phyloP scores from a whole-genome alignment of 2,113 vertebrate genomes.

The Prionailurus bengalensis region DNA sequence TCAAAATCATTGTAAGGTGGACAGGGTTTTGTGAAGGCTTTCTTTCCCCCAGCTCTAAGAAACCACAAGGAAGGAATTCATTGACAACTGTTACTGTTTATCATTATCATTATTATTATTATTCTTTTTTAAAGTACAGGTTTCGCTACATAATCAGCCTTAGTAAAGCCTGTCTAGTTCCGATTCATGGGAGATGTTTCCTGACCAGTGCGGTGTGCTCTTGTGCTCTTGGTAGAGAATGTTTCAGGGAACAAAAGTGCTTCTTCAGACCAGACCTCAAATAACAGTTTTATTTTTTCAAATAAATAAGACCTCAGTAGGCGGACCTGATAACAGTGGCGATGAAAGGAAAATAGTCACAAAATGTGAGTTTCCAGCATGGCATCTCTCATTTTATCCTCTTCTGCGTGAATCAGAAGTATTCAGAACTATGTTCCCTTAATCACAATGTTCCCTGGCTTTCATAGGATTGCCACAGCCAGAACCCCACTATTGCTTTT shows the following conservation, averaged over 20 bases:
- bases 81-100: conserved; percentile 88
- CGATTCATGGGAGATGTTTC: conserved; percentile 86
- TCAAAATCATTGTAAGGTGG: conserved; percentile 92
- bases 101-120: conserved; percentile 28
- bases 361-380: conserved; percentile 37
- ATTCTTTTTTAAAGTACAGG: conserved; percentile 77
- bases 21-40: conserved; percentile 88
- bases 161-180: conserved; percentile 86
- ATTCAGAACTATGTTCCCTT: conserved; percentile 36
- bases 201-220: conserved; percentile 75
- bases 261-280: conserved; percentile 70
- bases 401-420: conserved; percentile 42
- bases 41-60: conserved; percentile 87
- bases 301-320: conserved; percentile 31
- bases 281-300: conserved; percentile 9
- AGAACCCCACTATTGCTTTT: conserved; percentile 63
- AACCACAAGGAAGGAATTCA: conserved; percentile 90
- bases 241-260: conserved; percentile 50
- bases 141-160: conserved; percentile 88
- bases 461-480: conserved; percentile 48
- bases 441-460: conserved; percentile 50
- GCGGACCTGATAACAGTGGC: background rate
- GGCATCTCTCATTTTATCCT: conserved; percentile 42
- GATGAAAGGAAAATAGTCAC: background rate
- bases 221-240: conserved; percentile 20